These are phyloP conservation scores for Prionailurus viverrinus DNA, from an alignment of 2,113 vertebrate genomes.

Conservation along the genomic window DNA sequence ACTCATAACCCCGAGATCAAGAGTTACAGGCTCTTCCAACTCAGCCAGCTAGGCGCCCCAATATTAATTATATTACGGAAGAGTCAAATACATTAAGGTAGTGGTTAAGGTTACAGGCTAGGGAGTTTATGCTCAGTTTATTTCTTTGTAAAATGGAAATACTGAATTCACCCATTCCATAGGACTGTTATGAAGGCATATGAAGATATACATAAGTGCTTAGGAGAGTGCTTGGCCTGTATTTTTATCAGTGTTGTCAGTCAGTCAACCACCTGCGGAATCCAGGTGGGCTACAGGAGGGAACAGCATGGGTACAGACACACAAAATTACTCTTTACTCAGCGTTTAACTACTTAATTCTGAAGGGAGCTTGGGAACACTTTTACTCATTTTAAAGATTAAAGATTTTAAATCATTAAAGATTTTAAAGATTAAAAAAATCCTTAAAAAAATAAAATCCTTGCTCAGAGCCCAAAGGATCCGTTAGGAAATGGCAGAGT, in stretches of 20 bases:
- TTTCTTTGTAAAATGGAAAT: constrained; percentile 26
- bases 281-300: neutral
- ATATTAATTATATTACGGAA: neutral
- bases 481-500: neutral
- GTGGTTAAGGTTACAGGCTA: constrained; percentile 14
- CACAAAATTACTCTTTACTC: neutral
- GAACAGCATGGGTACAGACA: neutral
- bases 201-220: neutral
- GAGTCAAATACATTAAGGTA: neutral
- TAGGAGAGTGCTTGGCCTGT: neutral
- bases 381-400: neutral
- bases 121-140: constrained; percentile 26
- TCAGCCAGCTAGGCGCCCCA: neutral
- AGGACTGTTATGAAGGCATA: neutral
- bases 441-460: neutral
- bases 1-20: neutral
- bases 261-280: neutral
- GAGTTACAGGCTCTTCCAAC: neutral
- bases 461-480: neutral
- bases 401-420: neutral
- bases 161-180: neutral
- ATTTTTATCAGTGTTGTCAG: neutral
- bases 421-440: constrained; percentile 39
- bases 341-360: neutral
- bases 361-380: neutral